phyloP scores from a whole-genome alignment of 2,888 invertebrate species.

The Andrena bucephala region DNA sequence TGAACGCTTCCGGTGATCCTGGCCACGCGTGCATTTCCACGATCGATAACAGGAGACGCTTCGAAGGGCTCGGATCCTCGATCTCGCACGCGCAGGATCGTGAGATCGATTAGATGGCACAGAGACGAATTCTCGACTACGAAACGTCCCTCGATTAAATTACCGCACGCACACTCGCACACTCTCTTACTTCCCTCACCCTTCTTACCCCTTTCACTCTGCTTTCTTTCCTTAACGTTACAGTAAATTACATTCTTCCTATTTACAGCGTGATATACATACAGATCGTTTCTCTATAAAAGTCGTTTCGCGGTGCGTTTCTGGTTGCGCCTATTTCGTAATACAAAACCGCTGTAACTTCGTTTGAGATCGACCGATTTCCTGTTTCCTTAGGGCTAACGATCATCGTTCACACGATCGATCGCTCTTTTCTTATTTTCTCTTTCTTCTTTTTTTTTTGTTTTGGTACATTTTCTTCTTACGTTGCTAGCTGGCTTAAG shows the following conservation, averaged over 20 bases:
- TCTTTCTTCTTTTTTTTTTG: background rate
- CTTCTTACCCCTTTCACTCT: background rate
- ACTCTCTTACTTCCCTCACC: constrained; percentile 3
- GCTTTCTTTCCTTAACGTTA: constrained; percentile 51
- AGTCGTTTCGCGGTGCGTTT: constrained; percentile 61
- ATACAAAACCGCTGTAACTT: constrained; percentile 71
- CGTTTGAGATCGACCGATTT: constrained; percentile 64
- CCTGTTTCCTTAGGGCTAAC: background rate
- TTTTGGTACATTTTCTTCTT: constrained; percentile 16
- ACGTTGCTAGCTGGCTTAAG: constrained; percentile 12
- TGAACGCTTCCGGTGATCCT: constrained; percentile 1
- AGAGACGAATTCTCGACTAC: constrained; percentile 46
- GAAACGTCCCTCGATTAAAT: constrained; percentile 46
- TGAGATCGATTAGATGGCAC: constrained; percentile 62
- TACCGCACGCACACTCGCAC: constrained; percentile 32
- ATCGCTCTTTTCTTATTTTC: background rate
- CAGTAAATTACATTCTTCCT: constrained; percentile 64
- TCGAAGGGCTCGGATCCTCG: constrained; percentile 15
- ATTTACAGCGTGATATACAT: constrained; percentile 73
- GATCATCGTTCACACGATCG: constrained; percentile 10
- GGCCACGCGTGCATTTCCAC: constrained; percentile 15
- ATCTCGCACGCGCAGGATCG: constrained; percentile 25
- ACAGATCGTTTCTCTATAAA: constrained; percentile 68
- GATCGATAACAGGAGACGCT: constrained; percentile 40
- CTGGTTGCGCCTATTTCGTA: constrained; percentile 41